Conservation (phyloP, 2,888 invertebrate species). For the Euzophera pinguis region DNA sequence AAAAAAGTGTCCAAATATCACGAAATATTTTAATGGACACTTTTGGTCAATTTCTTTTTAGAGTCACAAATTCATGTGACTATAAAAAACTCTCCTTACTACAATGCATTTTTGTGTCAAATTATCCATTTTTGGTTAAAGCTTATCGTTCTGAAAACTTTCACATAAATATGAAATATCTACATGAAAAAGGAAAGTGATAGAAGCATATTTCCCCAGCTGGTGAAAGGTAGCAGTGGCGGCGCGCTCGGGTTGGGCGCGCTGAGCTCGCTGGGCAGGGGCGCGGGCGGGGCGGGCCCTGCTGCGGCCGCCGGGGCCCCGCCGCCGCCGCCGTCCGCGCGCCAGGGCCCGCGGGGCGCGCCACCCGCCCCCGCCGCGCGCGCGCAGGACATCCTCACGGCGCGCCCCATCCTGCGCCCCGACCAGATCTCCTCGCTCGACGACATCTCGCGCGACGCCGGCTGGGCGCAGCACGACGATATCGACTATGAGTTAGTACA, state of each 20-base stretch:
- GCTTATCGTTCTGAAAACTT: no score
- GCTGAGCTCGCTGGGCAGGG: slow-evolving; percentile 64
- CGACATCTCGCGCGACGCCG: slow-evolving; percentile 92
- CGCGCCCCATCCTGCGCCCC: slow-evolving; percentile 94
- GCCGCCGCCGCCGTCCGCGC: slow-evolving; percentile 75
- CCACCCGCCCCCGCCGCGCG: slow-evolving; percentile 51
- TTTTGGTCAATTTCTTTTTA: no score
- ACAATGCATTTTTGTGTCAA: no score
- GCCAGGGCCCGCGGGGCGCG: slow-evolving; percentile 59
- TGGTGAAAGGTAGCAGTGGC: slow-evolving; percentile 74
- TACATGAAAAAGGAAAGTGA: no score
- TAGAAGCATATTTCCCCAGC: slow-evolving; percentile 28
- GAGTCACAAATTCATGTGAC: no score
- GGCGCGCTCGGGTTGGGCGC: slow-evolving; percentile 70
- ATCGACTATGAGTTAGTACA: slow-evolving; percentile 91
- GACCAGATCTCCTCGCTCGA: slow-evolving; percentile 96
- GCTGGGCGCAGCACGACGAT: slow-evolving; percentile 96
- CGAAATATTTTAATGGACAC: no score
- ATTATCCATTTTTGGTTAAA: no score
- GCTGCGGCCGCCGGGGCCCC: slow-evolving; percentile 35
- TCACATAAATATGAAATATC: no score
- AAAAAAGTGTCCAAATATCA: no score
- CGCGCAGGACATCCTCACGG: slow-evolving; percentile 76
- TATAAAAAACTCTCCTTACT: no score
- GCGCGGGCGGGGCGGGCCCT: slow-evolving; percentile 60